Evolutionary conservation across 2,113 vertebrate species (phyloP).

Genomic region (Xiphophorus maculatus): DNA sequence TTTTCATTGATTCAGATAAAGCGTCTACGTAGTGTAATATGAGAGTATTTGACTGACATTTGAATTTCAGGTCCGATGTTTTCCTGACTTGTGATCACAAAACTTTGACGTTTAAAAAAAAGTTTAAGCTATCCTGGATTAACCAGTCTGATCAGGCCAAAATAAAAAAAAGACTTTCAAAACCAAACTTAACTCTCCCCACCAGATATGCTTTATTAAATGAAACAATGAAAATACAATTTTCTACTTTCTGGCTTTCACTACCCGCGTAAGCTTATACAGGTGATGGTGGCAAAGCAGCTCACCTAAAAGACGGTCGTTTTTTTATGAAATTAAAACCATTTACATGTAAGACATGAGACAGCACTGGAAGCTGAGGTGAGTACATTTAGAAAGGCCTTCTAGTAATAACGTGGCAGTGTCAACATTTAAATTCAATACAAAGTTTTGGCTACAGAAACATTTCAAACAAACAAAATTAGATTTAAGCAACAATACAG

Average conservation of each 20-base stretch:
- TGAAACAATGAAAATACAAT: not conserved
- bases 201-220: not conserved
- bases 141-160: too few relatives aligned
- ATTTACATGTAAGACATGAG: conserved; percentile 22
- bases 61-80: too few relatives aligned
- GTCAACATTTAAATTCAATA: conserved; percentile 38
- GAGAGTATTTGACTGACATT: too few relatives aligned
- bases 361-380: conserved; percentile 29
- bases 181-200: not conserved
- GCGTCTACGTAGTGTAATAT: too few relatives aligned
- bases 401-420: conserved; percentile 42
- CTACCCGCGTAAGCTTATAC: not conserved
- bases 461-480: conserved; percentile 10
- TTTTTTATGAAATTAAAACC: conserved; percentile 70
- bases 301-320: not conserved
- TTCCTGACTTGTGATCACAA: too few relatives aligned
- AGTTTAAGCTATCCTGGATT: too few relatives aligned
- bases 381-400: conserved; percentile 23
- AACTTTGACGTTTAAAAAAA: too few relatives aligned
- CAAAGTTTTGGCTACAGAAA: conserved; percentile 1
- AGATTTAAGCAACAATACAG: conserved; percentile 15
- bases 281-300: not conserved
- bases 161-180: not conserved
- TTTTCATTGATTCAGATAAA: too few relatives aligned
- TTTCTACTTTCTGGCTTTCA: not conserved